Evolutionary conservation across 2,113 vertebrate species (phyloP).

Genomic region (Gulo gulo): DNA sequence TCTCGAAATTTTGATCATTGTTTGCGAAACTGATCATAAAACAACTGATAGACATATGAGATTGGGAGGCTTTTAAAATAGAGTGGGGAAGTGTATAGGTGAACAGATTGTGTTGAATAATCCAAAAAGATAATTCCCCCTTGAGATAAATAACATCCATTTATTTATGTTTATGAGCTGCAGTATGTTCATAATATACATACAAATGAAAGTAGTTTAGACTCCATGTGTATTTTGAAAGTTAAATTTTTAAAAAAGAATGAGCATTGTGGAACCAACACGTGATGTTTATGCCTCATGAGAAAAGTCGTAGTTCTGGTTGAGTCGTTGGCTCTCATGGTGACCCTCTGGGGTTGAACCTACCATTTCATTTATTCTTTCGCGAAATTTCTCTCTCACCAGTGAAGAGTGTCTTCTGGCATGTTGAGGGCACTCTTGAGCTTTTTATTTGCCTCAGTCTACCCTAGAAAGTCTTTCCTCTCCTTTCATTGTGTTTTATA

Average conservation of each 20-base stretch:
- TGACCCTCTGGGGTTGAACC: not conserved
- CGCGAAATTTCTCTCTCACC: not conserved
- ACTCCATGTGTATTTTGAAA: slow-evolving; percentile 26
- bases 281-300: not conserved
- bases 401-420: not conserved
- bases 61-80: slow-evolving; percentile 49
- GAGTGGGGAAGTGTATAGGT: slow-evolving; percentile 55
- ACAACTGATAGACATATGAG: slow-evolving; percentile 40
- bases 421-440: not conserved
- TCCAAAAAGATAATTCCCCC: slow-evolving; percentile 59
- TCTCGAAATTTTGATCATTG: slow-evolving; percentile 25
- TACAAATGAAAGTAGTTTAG: slow-evolving; percentile 27
- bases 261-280: not conserved
- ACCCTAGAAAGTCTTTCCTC: not conserved
- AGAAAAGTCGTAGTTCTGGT: slow-evolving; percentile 6
- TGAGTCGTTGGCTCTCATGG: not conserved
- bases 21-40: slow-evolving; percentile 40
- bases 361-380: not conserved
- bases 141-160: slow-evolving; percentile 60
- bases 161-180: slow-evolving; percentile 56
- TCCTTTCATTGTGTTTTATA: not conserved
- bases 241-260: not conserved
- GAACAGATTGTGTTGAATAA: slow-evolving; percentile 68
- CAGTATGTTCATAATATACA: slow-evolving; percentile 4
- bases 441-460: not conserved